Conservation (phyloP, 2,113 vertebrate species). For the Pycnonotus jocosus region DNA sequence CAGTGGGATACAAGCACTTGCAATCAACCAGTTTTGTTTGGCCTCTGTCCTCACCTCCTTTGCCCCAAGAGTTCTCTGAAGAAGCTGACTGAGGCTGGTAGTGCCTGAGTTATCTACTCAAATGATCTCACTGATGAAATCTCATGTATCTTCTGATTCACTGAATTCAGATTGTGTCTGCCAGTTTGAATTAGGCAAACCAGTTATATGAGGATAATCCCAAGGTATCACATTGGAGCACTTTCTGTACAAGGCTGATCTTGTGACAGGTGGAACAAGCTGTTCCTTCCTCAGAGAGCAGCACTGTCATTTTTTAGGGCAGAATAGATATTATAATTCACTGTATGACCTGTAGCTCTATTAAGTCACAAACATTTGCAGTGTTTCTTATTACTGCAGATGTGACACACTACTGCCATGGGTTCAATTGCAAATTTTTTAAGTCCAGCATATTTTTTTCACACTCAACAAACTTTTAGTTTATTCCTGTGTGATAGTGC, state of each 20-base stretch:
- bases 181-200: not conserved
- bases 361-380: not conserved
- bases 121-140: not conserved
- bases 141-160: not conserved
- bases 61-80: not conserved
- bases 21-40: not conserved
- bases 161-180: constrained; percentile 8
- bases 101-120: not conserved
- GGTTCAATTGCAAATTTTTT: not conserved
- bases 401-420: not conserved
- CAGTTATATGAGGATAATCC: not conserved
- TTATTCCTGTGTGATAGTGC: not conserved
- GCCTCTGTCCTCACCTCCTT: not conserved
- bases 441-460: not conserved
- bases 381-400: not conserved
- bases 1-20: not conserved
- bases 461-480: not conserved
- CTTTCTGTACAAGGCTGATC: not conserved
- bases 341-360: not conserved
- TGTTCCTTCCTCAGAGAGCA: not conserved
- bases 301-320: not conserved
- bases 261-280: constrained; percentile 21
- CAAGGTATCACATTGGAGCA: not conserved
- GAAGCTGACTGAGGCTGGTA: not conserved
- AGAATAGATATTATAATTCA: not conserved